Evolutionary conservation across 1,140 invertebrate genomes (phyloP).

Genomic region (Eriocheir sinensis): DNA sequence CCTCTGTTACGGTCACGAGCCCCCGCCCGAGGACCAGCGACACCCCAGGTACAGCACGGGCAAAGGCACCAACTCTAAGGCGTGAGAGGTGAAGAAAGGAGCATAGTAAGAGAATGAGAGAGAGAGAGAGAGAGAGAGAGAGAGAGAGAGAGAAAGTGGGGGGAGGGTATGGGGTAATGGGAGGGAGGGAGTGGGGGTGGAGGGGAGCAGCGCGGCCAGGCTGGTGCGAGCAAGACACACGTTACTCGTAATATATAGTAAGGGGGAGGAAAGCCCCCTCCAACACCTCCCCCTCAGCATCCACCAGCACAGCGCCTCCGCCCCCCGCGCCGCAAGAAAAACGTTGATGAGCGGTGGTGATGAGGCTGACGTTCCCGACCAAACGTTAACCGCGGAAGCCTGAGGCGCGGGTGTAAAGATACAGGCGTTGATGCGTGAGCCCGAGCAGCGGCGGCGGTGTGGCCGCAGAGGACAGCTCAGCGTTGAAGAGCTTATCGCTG

Average conservation of each 20-base stretch:
- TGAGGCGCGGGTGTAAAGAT: background rate
- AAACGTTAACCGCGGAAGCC: too few species aligned
- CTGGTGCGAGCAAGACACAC: background rate
- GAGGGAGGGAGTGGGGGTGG: background rate
- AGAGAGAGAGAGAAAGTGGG: background rate
- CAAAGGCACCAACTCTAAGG: background rate
- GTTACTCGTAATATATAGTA: background rate
- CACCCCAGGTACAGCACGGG: background rate
- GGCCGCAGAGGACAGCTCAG: too few species aligned
- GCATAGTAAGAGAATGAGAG: background rate
- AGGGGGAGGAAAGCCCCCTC: background rate
- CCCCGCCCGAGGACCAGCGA: background rate
- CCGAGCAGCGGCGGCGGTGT: too few species aligned
- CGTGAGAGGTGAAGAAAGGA: background rate
- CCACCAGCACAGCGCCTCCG: too few species aligned
- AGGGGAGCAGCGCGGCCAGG: background rate
- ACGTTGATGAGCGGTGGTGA: too few species aligned
- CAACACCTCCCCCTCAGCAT: too few species aligned
- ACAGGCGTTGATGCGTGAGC: background rate
- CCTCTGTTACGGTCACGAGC: background rate
- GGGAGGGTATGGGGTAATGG: background rate
- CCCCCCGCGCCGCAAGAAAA: too few species aligned
- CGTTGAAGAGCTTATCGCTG: too few species aligned
- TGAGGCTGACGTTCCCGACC: too few species aligned
- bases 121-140: slow-evolving; percentile 22